Percentiles rank a stretch among this genome's conserved stretches.
Conservation (phyloP, 2,113 vertebrate species). For the Alexandromys fortis region DNA sequence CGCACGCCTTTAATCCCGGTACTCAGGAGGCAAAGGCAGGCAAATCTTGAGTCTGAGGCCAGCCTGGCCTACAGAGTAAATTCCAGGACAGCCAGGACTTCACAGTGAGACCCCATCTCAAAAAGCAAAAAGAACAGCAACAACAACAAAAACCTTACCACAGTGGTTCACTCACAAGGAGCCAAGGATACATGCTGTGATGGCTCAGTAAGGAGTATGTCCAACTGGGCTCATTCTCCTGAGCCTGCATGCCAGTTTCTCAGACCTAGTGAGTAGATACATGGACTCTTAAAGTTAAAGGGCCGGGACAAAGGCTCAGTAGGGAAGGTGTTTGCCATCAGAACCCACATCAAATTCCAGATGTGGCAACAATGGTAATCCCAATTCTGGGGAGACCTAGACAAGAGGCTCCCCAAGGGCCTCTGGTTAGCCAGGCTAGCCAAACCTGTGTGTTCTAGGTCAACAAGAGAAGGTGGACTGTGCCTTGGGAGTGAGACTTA, state of each 20-base stretch:
- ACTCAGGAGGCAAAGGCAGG: not conserved
- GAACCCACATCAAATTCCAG: not conserved
- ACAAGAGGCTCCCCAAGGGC: no score
- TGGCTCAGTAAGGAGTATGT: fast-evolving
- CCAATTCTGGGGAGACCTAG: not conserved
- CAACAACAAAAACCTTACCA: not conserved
- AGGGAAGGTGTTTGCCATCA: not conserved
- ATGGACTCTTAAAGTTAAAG: not conserved
- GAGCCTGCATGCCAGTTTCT: not conserved
- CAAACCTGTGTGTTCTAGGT: not conserved
- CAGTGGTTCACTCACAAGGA: not conserved
- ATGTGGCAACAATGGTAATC: no score
- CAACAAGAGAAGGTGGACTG: not conserved
- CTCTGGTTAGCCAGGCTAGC: not conserved
- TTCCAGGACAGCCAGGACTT: not conserved
- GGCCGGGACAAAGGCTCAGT: no score
- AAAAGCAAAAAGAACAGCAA: not conserved
- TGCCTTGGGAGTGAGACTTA: not conserved
- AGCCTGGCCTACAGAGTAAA: not conserved
- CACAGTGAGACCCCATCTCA: not conserved
- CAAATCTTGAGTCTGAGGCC: not conserved
- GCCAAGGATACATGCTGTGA: not conserved
- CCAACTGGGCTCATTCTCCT: not conserved
- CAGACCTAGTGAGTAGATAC: not conserved
- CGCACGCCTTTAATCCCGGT: fast-evolving